Conservation (phyloP, 2,888 invertebrate genomes). For the Saturnia pavonia region DNA sequence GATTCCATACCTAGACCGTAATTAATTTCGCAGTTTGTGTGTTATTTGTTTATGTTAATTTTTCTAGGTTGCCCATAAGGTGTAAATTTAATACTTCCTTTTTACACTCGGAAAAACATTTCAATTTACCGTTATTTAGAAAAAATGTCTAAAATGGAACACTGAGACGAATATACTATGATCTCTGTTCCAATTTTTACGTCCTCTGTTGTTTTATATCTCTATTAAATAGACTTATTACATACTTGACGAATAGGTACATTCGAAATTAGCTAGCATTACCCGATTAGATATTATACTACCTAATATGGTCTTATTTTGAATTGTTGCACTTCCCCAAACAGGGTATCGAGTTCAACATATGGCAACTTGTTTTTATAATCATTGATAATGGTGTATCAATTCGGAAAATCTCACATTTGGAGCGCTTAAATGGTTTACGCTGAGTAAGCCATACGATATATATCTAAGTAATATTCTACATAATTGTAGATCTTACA, state of each 20-base stretch:
- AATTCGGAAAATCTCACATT: too few relatives aligned
- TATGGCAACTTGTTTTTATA: background rate
- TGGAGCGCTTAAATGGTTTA: too few relatives aligned
- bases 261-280: background rate
- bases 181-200: background rate
- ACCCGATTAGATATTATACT: background rate
- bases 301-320: background rate
- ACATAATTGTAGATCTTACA: too few relatives aligned
- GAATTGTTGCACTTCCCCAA: background rate
- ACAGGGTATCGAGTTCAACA: background rate
- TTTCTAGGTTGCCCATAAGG: constrained; percentile 16
- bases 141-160: background rate
- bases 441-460: too few relatives aligned
- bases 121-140: background rate
- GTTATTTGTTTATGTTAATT: constrained; percentile 16
- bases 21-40: constrained; percentile 30
- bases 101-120: background rate
- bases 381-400: too few relatives aligned
- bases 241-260: too few relatives aligned
- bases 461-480: too few relatives aligned
- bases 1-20: constrained; percentile 33
- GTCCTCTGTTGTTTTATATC: background rate
- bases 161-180: background rate
- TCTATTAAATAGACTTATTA: too few relatives aligned
- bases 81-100: constrained; percentile 14